Evolutionary conservation across 2,113 vertebrate genomes (phyloP), one percentile per base, ranked within the genome.

Genomic region (Cyprinodon tularosa): DNA sequence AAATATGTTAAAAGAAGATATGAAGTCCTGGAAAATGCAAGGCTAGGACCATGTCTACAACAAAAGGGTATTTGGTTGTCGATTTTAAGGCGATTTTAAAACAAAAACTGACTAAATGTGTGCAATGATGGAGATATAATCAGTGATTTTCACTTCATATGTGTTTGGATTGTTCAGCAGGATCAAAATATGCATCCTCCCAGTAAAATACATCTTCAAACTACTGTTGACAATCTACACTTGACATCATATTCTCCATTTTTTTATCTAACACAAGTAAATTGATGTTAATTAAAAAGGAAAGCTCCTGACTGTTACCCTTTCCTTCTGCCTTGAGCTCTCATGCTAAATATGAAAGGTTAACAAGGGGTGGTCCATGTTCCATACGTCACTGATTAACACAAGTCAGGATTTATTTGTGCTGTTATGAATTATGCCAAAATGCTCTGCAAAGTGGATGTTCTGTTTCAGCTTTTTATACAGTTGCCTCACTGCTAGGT

Each of bases 321-420:
- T 15, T 74, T 29, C 37, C n/a, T 67, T 72, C 65, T 64, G 60
- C 29, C 60, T 47, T 10, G 12, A 72, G 61, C 45, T 64, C 60
- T 53, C 10, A 71, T 66, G 62, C 50, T 14, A 0, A 38, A n/a
- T 64, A 73, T 47, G 50, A 79, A 77, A 85, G 71, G 59, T 86
- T 85, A 83, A 84, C 8, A 74, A 75, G 59, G 44, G 67, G 74
- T 22, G 29, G 53, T 78, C 62, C 17, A 47, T 62, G 14, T 44
- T 70, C 48, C 42, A 63, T 36, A 20, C 44, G 40, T 71, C 68
- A 76, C 11, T 71, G 37, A 85, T 79, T 68, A 74, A 50, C 66
- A 80, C 12, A 42, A 67, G 72, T 86, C 71, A 82, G 71, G 63
- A 74, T 73, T 76, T 57, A 74, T 40, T 40, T 48, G 48, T 17